These are phyloP conservation scores for Saccopteryx leptura DNA, from an alignment of 2,113 vertebrate genomes.

Conservation along the genomic window DNA sequence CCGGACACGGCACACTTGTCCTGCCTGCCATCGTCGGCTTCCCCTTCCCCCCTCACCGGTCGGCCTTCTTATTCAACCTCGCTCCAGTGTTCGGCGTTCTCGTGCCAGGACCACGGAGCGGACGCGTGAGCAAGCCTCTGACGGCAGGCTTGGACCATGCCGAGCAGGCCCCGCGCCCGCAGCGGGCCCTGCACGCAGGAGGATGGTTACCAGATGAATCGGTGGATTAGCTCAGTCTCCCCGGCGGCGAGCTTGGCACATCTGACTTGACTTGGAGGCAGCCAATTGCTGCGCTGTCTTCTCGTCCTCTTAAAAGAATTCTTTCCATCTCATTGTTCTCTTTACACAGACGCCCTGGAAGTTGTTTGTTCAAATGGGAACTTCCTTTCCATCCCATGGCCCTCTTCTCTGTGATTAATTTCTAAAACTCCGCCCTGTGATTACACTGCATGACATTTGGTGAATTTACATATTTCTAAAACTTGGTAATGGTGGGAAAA, in stretches of 20 bases:
- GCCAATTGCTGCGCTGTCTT: accelerated
- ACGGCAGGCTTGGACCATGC: accelerated
- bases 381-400: not conserved
- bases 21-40: accelerated
- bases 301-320: not conserved
- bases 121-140: not conserved
- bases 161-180: accelerated
- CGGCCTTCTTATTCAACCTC: not conserved
- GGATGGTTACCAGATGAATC: too few relatives aligned
- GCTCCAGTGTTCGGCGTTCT: accelerated
- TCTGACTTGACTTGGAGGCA: accelerated
- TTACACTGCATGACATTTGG: not conserved
- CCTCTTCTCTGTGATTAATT: not conserved
- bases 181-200: not conserved
- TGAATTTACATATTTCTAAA: slow-evolving; percentile 54
- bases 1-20: accelerated
- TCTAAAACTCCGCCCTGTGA: slow-evolving; percentile 19
- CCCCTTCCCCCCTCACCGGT: accelerated
- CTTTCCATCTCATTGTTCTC: not conserved
- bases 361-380: not conserved
- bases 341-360: not conserved
- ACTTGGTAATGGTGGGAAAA: slow-evolving; percentile 9
- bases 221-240: accelerated
- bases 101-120: not conserved
- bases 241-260: not conserved